Percentiles rank a stretch among this genome's conserved stretches.
These are phyloP conservation scores for Aurelia sp. DNA, from an alignment of 30 jellyfish, hydroid and myxozoan species.

Conservation along the genomic window DNA sequence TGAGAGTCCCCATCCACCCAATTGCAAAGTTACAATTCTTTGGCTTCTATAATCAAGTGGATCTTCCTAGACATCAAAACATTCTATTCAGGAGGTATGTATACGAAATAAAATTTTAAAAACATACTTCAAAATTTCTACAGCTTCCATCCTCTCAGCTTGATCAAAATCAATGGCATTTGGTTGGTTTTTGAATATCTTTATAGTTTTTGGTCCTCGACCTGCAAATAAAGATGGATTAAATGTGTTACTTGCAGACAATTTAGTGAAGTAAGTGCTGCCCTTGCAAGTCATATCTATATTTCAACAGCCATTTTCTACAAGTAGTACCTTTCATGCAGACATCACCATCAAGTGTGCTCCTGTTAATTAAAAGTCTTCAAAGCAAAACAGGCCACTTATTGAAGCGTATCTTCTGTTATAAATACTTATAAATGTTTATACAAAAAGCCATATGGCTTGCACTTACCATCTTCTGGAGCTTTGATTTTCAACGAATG, in stretches of 20 bases:
- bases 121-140: constrained; percentile 58
- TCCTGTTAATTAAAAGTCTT: background rate
- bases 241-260: background rate
- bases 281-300: too few relatives aligned
- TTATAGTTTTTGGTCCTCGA: constrained; percentile 77
- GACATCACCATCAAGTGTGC: background rate
- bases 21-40: too few relatives aligned
- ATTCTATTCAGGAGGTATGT: too few relatives aligned
- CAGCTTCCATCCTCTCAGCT: constrained; percentile 92
- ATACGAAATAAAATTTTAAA: too few relatives aligned
- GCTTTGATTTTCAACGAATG: constrained; percentile 87
- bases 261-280: too few relatives aligned
- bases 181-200: constrained; percentile 82
- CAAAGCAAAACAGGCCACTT: too few relatives aligned
- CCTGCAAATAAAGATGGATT: constrained; percentile 24
- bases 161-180: constrained; percentile 86
- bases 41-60: too few relatives aligned
- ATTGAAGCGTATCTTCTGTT: too few relatives aligned
- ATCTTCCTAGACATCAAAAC: too few relatives aligned
- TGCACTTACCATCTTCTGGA: constrained; percentile 83
- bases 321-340: background rate
- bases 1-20: too few relatives aligned
- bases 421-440: too few relatives aligned
- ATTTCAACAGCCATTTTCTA: background rate
- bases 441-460: background rate